Evolutionary conservation across 2,113 vertebrate genomes (phyloP), one percentile per base, ranked within the genome.

Genomic region (Rhinogobius similis): DNA sequence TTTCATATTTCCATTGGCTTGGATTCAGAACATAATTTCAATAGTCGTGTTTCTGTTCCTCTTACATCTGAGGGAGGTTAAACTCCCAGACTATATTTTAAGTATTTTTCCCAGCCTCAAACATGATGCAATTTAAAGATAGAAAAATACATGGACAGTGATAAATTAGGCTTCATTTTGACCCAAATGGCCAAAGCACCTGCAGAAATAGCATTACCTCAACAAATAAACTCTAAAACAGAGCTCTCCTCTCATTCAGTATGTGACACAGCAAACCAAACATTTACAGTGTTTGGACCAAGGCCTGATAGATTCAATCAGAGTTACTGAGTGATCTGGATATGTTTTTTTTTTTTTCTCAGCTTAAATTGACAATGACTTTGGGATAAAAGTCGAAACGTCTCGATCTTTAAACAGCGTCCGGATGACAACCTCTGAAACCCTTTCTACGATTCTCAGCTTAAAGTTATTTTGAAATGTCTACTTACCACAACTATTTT

Each of bases 41-140:
- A 44, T 69, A 44, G n/a, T 14, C 5, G 0, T 0, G 1, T 8
- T 66, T 65, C 21, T 63, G 24, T 38, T 72, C 59, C 29, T 48
- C 50, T 18, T 20, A 55, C 55, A 58, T 7, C 55, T 29, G 26
- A 65, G 27, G 36, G 2, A 4, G 6, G 3, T n/a, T 38, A 72
- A 73, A 67, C 38, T 12, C 16, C 68, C 65, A 69, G 76, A 20
- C 41, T 24, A 29, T 36, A 43, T 36, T 64, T 56, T 27, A 24
- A 55, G 13, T 13, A 18, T 24, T n/a, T 46, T n/a, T 62, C 46
- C 10, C 58, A 23, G 41, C 11, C 56, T 32, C 0, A 41, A 32
- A 53, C 11, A 18, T 43, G 36, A 36, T 21, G 21, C 41, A 9
- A 24, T 55, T 65, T n/a, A 44, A 53, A 32, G 14, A 61, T 38